These are phyloP conservation scores for Sinonovacula constricta DNA, from an alignment of 1,140 invertebrate genomes.

Conservation along the genomic window DNA sequence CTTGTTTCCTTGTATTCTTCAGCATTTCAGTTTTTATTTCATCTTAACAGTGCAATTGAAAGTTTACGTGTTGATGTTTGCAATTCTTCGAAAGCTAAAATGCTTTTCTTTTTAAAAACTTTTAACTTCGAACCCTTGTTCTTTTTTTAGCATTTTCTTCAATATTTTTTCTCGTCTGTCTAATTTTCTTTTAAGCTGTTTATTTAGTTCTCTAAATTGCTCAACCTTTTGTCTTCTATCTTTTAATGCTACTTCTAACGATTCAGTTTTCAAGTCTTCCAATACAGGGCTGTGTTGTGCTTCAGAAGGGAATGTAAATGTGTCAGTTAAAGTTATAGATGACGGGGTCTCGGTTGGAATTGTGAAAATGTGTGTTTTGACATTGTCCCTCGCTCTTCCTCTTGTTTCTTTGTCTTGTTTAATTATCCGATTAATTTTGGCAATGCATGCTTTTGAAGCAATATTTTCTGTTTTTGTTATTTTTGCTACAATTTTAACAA, in stretches of 20 bases:
- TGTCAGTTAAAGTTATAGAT: background rate
- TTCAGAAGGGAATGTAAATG: too few species aligned
- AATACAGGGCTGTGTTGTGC: background rate
- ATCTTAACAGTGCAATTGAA: too few species aligned
- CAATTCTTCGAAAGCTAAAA: too few species aligned
- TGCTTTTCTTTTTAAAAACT: too few species aligned
- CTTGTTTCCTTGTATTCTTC: too few species aligned
- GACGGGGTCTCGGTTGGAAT: slow-evolving; percentile 14
- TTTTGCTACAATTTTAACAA: background rate
- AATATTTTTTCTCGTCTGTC: background rate
- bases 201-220: slow-evolving; percentile 28
- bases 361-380: background rate
- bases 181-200: slow-evolving; percentile 21
- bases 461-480: background rate
- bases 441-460: slow-evolving; percentile 4
- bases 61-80: too few species aligned
- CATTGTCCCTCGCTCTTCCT: background rate
- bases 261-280: background rate
- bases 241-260: background rate
- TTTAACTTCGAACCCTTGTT: too few species aligned
- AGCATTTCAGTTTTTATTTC: too few species aligned
- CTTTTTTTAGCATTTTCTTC: too few species aligned
- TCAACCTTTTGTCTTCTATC: slow-evolving; percentile 25
- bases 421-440: slow-evolving; percentile 13
- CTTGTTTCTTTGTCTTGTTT: slow-evolving; percentile 1